Evolutionary conservation across 2,888 invertebrate species (phyloP), one percentile per base, ranked within the genome.

Genomic region (Netelia inedita): DNA sequence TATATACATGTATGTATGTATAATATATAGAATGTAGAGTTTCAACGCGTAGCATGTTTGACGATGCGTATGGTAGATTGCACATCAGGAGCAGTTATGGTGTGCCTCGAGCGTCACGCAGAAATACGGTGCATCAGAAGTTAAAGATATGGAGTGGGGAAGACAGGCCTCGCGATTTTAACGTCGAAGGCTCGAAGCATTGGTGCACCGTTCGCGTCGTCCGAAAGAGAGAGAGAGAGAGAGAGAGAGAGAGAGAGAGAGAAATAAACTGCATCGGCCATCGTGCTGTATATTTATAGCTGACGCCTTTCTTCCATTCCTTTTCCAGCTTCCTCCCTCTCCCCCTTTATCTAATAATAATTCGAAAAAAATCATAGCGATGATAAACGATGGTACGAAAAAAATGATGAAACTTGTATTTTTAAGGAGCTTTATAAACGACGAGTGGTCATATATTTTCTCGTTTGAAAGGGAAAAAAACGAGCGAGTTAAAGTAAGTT

Each of bases 251-350:
- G 46, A 46, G 16, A 16, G 57, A 83, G 82, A 63, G 59, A 84
- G 28, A 86, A 89, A 89, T 89, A 89, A 89, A 88, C 87, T 82
- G 53, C 81, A 82, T 66, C 74, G 85, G 83, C 87, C 66, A 57
- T 79, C 86, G 82, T 86, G 83, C 86, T 86, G 86, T 84, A 85
- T 90, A 91, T 90, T 89, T 90, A 91, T 89, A 89, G 89, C 89
- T 87, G 86, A 88, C 61, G 68, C 63, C 55, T 78, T 28, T 28
- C 66, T 66, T 66, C 46, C n/a, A n/a, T 19, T 19, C 23, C 46
- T 66, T 66, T 68, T 50, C 66, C 19, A 65, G 63, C 55, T 53
- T 65, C 21, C 16, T 50, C 74, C n/a, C 50, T 14, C 35, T 10
- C 23, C 16, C 43, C 11, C 63, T 50, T 11, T 50, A 0, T 11